phyloP scores from a whole-genome alignment of 2,113 vertebrate species.

The Myocastor coypus region DNA sequence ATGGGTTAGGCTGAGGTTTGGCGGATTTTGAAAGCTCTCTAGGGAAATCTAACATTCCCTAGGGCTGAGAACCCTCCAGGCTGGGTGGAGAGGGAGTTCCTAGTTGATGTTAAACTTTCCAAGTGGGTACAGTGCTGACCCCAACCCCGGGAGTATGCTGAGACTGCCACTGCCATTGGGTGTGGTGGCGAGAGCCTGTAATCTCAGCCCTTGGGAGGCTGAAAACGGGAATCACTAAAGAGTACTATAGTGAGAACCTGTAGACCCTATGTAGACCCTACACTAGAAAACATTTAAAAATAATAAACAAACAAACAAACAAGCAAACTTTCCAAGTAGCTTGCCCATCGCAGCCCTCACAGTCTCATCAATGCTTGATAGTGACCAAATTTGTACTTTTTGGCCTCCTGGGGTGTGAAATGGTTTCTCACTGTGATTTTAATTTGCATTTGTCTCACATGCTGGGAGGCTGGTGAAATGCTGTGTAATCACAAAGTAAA shows the following conservation, averaged over 20 bases:
- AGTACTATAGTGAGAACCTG: too few relatives aligned
- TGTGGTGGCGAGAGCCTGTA: too few relatives aligned
- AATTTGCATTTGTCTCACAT: constrained; percentile 67
- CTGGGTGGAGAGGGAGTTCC: background rate
- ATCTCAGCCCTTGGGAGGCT: too few relatives aligned
- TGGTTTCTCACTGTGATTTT: constrained; percentile 3
- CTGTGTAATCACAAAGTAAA: background rate
- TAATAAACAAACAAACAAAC: too few relatives aligned
- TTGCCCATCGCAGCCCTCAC: background rate
- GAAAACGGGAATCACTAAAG: too few relatives aligned
- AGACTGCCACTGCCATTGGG: too few relatives aligned
- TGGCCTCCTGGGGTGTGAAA: constrained; percentile 38
- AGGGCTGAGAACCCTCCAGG: background rate
- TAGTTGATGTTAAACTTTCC: background rate
- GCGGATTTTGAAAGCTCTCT: background rate
- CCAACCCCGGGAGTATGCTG: too few relatives aligned
- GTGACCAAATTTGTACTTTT: constrained; percentile 60
- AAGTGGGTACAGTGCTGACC: too few relatives aligned
- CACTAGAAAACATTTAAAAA: too few relatives aligned
- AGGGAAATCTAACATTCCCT: background rate
- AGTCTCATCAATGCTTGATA: constrained; percentile 57
- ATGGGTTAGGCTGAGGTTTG: background rate
- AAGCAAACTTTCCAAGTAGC: background rate
- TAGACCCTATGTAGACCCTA: too few relatives aligned
- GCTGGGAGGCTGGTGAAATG: background rate